Conservation (phyloP, 2,797 vertebrate species). For the Gallinago stenura region DNA sequence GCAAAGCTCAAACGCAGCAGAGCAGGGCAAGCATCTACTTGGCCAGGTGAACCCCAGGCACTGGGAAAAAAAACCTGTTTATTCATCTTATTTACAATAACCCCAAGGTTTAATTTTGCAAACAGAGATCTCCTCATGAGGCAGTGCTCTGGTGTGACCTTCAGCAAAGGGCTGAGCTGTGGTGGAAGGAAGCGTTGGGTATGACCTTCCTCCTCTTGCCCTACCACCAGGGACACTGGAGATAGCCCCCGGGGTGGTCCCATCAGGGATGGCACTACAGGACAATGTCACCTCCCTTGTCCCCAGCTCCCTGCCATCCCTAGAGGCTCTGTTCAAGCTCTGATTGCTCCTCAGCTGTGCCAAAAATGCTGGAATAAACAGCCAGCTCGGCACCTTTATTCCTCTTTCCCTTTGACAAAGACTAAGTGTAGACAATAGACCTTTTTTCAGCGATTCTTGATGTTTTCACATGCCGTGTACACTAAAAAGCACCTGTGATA, state of each 20-base stretch:
- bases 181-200: not conserved
- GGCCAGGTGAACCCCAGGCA: not conserved
- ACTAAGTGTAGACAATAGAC: not conserved
- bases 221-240: accelerated
- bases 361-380: not conserved
- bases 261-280: not conserved
- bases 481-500: not conserved
- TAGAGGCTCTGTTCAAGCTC: not conserved
- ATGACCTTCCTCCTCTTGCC: not conserved
- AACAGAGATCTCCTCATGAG: not conserved
- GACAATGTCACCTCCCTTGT: not conserved
- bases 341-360: not conserved
- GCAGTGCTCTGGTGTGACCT: not conserved
- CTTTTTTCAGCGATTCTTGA: not conserved
- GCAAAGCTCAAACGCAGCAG: not conserved
- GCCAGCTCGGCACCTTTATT: not conserved
- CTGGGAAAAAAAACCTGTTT: not conserved
- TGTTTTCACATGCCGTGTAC: not conserved
- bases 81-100: not conserved
- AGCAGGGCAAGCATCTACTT: accelerated
- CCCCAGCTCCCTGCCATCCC: not conserved
- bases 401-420: not conserved
- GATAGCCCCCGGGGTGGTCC: accelerated
- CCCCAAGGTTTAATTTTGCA: not conserved
- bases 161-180: not conserved